Evolutionary conservation across 2,888 invertebrate genomes (phyloP).

Genomic region (Pycnomerus fuliginosus): DNA sequence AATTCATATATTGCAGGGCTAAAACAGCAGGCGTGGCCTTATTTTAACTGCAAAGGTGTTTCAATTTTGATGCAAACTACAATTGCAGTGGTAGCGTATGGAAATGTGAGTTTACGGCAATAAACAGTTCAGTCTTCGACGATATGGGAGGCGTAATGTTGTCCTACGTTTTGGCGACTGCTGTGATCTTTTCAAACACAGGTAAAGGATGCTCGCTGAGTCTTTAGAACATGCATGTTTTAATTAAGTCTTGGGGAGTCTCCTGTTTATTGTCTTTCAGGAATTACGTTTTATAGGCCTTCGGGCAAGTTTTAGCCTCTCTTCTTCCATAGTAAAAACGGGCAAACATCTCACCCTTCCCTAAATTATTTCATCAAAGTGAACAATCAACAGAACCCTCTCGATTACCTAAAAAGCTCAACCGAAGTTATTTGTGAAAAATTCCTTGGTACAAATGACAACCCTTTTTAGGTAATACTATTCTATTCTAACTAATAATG

Average conservation of each 20-base stretch:
- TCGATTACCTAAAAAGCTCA: conserved; percentile 14
- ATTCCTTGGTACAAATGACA: conserved; percentile 24
- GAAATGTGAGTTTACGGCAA: conserved; percentile 27
- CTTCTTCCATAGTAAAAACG: conserved; percentile 15
- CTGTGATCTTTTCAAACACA: conserved; percentile 31
- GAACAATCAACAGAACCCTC: conserved; percentile 10
- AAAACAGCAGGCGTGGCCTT: conserved; percentile 24
- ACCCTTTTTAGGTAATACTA: conserved; percentile 11
- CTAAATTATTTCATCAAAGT: conserved; percentile 16
- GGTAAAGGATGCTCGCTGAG: conserved; percentile 23
- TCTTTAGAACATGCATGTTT: conserved; percentile 16
- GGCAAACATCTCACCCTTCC: conserved; percentile 12
- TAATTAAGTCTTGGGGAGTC: conserved; percentile 15
- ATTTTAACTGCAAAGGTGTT: conserved; percentile 20
- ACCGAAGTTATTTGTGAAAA: conserved; percentile 22
- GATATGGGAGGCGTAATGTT: conserved; percentile 16
- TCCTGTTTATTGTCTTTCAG: conserved; percentile 19
- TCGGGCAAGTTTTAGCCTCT: conserved; percentile 16
- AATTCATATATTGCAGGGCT: conserved; percentile 12
- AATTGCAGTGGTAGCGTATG: conserved; percentile 15
- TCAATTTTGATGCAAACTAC: conserved; percentile 5
- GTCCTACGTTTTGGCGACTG: conserved; percentile 24
- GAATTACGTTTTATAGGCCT: conserved; percentile 20
- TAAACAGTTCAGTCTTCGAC: conserved; percentile 2
- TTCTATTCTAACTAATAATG: too few species aligned